Evolutionary conservation across 2,888 invertebrate genomes (phyloP), one percentile per base, ranked within the genome.

Genomic region (Arctia plantaginis): DNA sequence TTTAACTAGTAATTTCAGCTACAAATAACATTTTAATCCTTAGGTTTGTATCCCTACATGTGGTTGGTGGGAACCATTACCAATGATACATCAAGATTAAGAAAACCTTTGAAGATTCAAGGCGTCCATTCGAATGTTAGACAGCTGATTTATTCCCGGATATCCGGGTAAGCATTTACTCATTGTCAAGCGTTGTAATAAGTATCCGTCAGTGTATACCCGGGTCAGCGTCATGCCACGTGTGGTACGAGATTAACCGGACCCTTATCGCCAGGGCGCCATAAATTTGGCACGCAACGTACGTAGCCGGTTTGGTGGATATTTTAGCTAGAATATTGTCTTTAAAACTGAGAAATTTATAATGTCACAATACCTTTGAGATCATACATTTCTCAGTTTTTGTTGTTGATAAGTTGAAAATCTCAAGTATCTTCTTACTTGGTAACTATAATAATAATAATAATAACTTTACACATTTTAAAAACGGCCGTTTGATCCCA

Each of bases 211-310:
- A 84, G 78, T 33, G 47, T 70, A 75, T 76, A 47, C 41, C 41
- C 55, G 69, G 72, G 79, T 73, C 79, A 20, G 47, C 64, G 51
- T 75, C 74, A 71, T 73, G 35, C 75, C 74, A 66, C 27, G 68
- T 73, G 70, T 67, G 51, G 62, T 81, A 78, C 79, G 80, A 84
- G 87, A 89, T 90, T 87, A 90, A 87, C 87, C 86, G 75, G 72
- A 85, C 89, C 89, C 88, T 90, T 87, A 87, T 86, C 87, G 82
- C 73, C 78, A 74, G 74, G 66, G 83, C 74, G 82, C 85, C 82
- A 89, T 89, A 86, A 87, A 89, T 76, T 87, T 84, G 79, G 71
- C 77, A 77, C 82, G 81, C 78, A 33, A 47, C 47, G 59, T 71
- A 30, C 13, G 41, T 59, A 69, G 30, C 41, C 30, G 35, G 27